Evolutionary conservation across 2,113 vertebrate genomes (phyloP).

Genomic region (Piaya cayana): DNA sequence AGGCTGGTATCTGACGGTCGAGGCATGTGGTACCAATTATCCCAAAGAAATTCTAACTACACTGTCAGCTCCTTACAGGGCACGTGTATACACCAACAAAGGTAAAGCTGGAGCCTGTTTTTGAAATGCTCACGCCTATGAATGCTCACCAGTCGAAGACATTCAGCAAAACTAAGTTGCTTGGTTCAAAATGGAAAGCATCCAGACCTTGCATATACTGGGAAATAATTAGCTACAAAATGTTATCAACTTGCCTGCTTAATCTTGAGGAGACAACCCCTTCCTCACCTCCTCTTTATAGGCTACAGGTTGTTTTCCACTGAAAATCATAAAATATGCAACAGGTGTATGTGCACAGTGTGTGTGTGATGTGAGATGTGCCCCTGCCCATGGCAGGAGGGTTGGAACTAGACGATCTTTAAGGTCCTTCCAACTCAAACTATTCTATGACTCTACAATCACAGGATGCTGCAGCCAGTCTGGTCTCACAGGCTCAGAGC

Average conservation of each 20-base stretch:
- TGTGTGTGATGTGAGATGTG: too few species aligned
- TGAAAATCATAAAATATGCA: background rate
- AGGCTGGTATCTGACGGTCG: background rate
- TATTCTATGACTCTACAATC: too few species aligned
- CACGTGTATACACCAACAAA: background rate
- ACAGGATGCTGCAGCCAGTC: fast-evolving
- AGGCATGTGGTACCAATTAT: background rate
- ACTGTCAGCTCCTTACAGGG: background rate
- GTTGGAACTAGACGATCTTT: too few species aligned
- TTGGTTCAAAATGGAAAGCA: background rate
- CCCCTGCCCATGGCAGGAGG: too few species aligned
- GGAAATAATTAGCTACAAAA: background rate
- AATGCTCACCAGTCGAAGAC: background rate
- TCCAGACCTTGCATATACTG: background rate
- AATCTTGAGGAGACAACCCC: background rate
- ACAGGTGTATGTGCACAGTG: fast-evolving
- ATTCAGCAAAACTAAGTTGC: background rate
- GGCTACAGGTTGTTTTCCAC: background rate
- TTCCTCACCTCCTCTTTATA: background rate
- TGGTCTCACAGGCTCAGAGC: background rate
- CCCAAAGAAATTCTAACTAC: background rate
- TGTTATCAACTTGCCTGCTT: background rate
- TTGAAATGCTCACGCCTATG: background rate
- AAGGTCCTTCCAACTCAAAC: too few species aligned
- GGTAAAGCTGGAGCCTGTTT: background rate